Evolutionary conservation across 2,888 invertebrate genomes (phyloP).

Genomic region (Chrysolina oricalcia): DNA sequence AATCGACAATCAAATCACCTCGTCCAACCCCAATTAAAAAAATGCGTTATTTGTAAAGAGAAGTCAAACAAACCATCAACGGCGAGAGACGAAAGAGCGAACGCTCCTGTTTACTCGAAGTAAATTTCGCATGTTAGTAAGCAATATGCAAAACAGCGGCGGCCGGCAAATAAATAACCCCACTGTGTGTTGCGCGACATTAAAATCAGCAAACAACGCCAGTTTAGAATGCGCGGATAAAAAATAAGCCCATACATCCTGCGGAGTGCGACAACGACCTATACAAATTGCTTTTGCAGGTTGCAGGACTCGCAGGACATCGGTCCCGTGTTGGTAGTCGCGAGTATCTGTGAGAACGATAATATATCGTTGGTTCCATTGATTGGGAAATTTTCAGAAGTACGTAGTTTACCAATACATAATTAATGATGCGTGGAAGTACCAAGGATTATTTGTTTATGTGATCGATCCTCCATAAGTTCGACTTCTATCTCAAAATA

Average conservation of each 20-base stretch:
- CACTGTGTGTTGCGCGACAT: slow-evolving; percentile 64
- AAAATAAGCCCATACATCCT: slow-evolving; percentile 63
- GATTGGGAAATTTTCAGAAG: too few species aligned
- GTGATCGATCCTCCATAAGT: too few species aligned
- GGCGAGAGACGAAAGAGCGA: background rate
- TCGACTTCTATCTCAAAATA: too few species aligned
- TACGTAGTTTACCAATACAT: too few species aligned
- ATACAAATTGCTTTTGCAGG: slow-evolving; percentile 57
- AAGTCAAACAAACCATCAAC: slow-evolving; percentile 17
- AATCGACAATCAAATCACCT: background rate
- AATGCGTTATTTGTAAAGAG: background rate
- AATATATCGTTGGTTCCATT: too few species aligned
- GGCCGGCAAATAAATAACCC: slow-evolving; percentile 62
- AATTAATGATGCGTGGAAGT: too few species aligned
- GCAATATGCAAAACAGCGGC: slow-evolving; percentile 57
- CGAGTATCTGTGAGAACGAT: background rate
- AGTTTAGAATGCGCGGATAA: slow-evolving; percentile 61
- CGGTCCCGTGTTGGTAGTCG: slow-evolving; percentile 33
- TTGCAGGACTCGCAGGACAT: slow-evolving; percentile 32
- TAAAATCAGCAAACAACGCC: slow-evolving; percentile 65
- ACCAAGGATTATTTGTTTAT: too few species aligned
- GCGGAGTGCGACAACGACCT: slow-evolving; percentile 62
- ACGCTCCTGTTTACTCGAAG: slow-evolving; percentile 39
- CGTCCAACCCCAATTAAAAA: background rate
- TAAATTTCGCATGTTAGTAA: slow-evolving; percentile 57